Evolutionary conservation across 2,113 vertebrate species (phyloP).

Genomic region (Oriolus oriolus): DNA sequence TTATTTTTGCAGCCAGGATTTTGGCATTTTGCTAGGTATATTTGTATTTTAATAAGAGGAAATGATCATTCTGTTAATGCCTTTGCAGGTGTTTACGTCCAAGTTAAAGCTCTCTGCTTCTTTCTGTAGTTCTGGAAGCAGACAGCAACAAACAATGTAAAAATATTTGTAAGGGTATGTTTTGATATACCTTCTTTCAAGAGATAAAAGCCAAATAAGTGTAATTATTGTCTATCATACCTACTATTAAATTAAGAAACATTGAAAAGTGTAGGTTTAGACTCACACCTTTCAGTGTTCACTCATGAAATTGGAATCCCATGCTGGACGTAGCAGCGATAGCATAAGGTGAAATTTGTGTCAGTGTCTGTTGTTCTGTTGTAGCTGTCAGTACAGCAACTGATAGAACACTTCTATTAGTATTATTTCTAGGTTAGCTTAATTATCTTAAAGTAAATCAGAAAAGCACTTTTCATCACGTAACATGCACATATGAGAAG

Average conservation of each 20-base stretch:
- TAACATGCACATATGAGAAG: neutral
- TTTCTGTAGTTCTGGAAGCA: neutral
- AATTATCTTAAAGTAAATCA: neutral
- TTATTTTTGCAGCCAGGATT: neutral
- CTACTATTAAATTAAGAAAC: neutral
- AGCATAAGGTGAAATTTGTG: neutral
- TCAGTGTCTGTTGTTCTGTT: neutral
- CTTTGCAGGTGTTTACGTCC: neutral
- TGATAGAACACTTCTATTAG: neutral
- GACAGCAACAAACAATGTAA: neutral
- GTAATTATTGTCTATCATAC: neutral
- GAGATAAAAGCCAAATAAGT: neutral
- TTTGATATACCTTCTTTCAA: neutral
- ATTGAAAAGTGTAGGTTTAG: neutral
- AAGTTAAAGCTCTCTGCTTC: neutral
- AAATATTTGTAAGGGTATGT: neutral
- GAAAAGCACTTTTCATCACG: fast-evolving
- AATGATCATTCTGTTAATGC: neutral
- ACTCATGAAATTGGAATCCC: neutral
- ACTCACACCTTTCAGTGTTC: neutral
- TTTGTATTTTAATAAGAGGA: neutral
- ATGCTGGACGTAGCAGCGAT: neutral
- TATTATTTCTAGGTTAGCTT: neutral
- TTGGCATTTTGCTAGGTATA: neutral
- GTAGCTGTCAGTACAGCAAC: neutral